A percentile compares a stretch with the other conserved stretches of the same genome.
Conservation (phyloP, 2,113 vertebrate species). For the Gymnobelideus leadbeateri region DNA sequence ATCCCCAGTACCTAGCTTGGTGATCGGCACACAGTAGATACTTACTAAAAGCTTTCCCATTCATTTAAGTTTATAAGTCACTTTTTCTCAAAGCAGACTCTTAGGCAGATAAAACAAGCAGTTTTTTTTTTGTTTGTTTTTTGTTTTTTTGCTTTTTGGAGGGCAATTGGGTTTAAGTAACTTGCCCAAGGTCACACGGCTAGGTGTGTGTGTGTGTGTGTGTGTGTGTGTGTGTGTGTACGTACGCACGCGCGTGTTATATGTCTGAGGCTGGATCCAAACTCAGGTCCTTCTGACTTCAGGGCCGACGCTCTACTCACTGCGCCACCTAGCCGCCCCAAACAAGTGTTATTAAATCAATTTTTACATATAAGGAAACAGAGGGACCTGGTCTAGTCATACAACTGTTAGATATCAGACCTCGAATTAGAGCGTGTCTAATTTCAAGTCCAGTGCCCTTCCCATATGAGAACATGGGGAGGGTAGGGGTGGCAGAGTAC, state of each 20-base stretch:
- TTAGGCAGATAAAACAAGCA: not conserved
- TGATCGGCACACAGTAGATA: not conserved
- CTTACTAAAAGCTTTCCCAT: not conserved
- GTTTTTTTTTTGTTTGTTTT: too few relatives aligned
- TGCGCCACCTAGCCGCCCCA: too few relatives aligned
- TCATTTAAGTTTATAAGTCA: not conserved
- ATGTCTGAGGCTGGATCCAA: too few relatives aligned
- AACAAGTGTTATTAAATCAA: not conserved
- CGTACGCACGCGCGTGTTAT: too few relatives aligned
- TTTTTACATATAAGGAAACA: not conserved
- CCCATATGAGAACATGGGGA: not conserved
- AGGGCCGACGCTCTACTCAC: too few relatives aligned
- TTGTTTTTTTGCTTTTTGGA: too few relatives aligned
- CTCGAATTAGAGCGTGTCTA: not conserved
- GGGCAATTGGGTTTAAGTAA: too few relatives aligned
- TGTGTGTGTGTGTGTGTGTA: too few relatives aligned
- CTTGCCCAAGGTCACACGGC: too few relatives aligned
- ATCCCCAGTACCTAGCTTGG: not conserved
- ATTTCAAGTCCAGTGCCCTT: not conserved
- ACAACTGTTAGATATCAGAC: not conserved
- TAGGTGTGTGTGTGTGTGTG: too few relatives aligned
- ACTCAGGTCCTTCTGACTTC: too few relatives aligned
- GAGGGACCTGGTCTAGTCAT: not conserved
- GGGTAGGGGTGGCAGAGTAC: not conserved
- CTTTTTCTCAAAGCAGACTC: not conserved